Base-by-base conservation (phyloP, 2,888 invertebrate species). In the Tetranychus piercei region DNA sequence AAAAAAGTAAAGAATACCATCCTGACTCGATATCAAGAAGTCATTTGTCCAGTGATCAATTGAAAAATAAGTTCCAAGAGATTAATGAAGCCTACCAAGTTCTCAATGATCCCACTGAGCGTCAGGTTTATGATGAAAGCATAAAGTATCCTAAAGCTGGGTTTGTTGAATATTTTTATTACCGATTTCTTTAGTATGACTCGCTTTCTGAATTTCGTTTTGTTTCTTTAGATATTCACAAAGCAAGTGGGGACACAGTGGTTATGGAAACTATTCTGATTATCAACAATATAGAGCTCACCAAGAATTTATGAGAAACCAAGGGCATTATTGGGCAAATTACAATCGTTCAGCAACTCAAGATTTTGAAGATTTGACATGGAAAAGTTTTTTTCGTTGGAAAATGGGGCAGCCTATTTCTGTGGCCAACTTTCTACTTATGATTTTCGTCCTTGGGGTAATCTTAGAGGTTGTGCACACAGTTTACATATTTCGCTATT, bases 81-180 rank as follows among this genome's bases (percentile, higher is more conserved):
- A 23, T 69, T 11, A 69, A 69, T 69, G 69, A 69, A 69, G 69
- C 69, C 6, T 69, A 69, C 20, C 69, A 69, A 22, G 22, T 22
- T 6, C 69, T 69, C 22, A 69, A 69, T 69, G 34, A 69, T 20
- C 69, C 69, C 11, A 23, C 11, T 11, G 20, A 20, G 11, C 20
- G 69, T 7, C 69, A 69, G 20, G 34, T 23, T 69, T 69, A 69
- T 69, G 69, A 69, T 69, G 34, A 23, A 23, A 69, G 69, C 11
- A 20, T 69, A 69, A 69, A 22, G 5, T 69, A 69, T 22, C 55
- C 55, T 15, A 55, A 15, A 55, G 55, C 55, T 15, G 55, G 55
- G 55, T 55, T 6, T 0, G 55, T 55, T 55, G 45, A 55, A 55
- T 55, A 5, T 55, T 15, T 55, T 1, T 55, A 6, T 1, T 3